Evolutionary conservation across 1,140 invertebrate species (phyloP), one percentile per base, ranked within the genome.

Genomic region (Scaptomyza hsui): DNA sequence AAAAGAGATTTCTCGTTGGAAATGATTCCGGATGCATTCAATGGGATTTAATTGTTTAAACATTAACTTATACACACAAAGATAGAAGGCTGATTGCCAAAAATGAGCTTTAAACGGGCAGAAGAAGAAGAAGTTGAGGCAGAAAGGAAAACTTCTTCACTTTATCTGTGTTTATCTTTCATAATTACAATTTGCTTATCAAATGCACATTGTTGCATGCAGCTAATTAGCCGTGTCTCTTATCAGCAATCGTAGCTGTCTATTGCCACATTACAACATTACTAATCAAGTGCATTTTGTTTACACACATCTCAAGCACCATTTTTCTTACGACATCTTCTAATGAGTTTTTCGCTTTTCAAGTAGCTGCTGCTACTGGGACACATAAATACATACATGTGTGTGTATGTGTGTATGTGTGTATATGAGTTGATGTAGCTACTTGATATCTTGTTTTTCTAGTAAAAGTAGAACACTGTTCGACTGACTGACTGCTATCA

Each of bases 201-300:
- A 55, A 55, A 21, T 44, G 42, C 60, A 45, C 59, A 51, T 35
- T 72, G 63, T 59, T 55, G 67, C n/a, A n/a, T n/a, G 3, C 65
- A 59, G 75, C 75, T 85, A 83, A 85, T 85, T 85, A 76, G 67
- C 72, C 64, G 62, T 77, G 77, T 81, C 81, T 81, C 81, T 86
- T 85, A 86, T 85, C 80, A 67, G 53, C 61, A 65, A 73, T 77
- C 81, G 76, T 73, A 73, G 72, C 74, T 67, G 80, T 73, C 62
- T 55, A 41, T 74, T 62, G 48, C 51, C 56, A 86, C 81, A 85
- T 21, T 21, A 4, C 19, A 29, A 29, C 26, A 29, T 61, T 60
- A 76, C 64, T 75, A 85, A 85, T 85, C 77, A 85, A 86, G 64
- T 73, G 47, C 56, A 57, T 37, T 29, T 70, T 85, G 80, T 81